These are phyloP conservation scores for Panagrolaimus sp. DNA, from an alignment of 1,140 invertebrate species.

Conservation along the genomic window DNA sequence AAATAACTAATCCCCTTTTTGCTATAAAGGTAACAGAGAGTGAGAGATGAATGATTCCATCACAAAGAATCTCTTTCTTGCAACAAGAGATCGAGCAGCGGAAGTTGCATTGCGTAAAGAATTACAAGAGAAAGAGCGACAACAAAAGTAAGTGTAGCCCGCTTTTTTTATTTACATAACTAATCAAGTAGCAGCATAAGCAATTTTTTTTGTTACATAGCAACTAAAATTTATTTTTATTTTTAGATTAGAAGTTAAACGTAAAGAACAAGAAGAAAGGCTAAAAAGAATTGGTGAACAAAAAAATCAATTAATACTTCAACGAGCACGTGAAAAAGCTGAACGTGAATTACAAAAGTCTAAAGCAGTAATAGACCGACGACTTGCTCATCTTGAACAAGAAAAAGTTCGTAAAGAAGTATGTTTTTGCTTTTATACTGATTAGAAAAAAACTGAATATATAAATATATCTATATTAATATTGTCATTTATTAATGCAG, in stretches of 20 bases:
- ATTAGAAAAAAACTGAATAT: not conserved
- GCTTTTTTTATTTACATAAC: not conserved
- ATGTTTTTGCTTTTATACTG: not conserved
- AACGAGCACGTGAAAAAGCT: conserved; percentile 17
- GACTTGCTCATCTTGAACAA: conserved; percentile 30
- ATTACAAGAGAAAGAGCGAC: conserved; percentile 26
- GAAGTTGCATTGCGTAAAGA: conserved; percentile 24
- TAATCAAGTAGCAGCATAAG: not conserved
- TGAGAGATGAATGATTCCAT: not conserved
- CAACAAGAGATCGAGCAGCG: conserved; percentile 23
- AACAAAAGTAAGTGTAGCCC: conserved; percentile 19
- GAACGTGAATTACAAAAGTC: conserved; percentile 32
- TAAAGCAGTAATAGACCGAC: conserved; percentile 34
- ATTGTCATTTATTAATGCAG: not conserved
- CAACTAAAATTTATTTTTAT: not conserved
- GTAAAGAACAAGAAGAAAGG: conserved; percentile 32
- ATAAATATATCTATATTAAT: not conserved
- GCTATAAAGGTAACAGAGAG: not conserved
- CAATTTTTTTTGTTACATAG: conserved; percentile 2
- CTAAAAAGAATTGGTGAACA: conserved; percentile 26
- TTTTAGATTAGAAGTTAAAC: conserved; percentile 38
- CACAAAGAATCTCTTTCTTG: not conserved
- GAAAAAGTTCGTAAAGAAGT: conserved; percentile 34
- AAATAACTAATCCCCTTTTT: not conserved
- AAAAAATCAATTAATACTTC: conserved; percentile 27